phyloP scores from a whole-genome alignment of 2,113 vertebrate genomes.

The Tupaia tana region DNA sequence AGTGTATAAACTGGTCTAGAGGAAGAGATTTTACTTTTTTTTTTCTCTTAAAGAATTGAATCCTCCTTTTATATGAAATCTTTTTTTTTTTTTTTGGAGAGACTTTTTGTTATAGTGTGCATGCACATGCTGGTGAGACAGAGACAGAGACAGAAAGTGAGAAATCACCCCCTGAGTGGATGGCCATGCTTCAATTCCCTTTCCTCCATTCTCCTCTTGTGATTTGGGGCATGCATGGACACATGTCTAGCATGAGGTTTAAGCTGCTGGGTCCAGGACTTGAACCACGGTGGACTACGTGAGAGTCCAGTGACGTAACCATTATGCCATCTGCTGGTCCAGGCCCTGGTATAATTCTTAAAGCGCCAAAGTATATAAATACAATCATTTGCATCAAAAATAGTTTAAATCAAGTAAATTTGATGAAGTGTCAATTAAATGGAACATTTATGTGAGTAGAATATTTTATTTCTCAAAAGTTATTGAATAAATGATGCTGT shows the following conservation, averaged over 20 bases:
- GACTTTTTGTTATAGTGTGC: too few relatives aligned
- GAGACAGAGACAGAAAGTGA: too few relatives aligned
- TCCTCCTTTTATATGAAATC: neutral
- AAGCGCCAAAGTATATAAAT: neutral
- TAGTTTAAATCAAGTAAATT: neutral
- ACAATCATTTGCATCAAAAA: neutral
- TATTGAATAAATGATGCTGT: neutral
- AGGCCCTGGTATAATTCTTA: neutral
- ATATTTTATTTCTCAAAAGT: slow-evolving; percentile 8
- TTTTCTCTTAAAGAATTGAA: neutral
- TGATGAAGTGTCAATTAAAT: neutral
- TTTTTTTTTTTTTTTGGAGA: neutral
- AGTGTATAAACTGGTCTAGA: neutral
- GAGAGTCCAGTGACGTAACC: too few relatives aligned
- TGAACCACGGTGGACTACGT: too few relatives aligned
- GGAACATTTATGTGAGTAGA: neutral
- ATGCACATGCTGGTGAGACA: too few relatives aligned
- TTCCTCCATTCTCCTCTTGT: too few relatives aligned
- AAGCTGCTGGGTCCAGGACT: too few relatives aligned
- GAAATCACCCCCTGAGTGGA: too few relatives aligned
- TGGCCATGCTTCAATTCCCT: too few relatives aligned
- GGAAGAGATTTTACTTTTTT: neutral
- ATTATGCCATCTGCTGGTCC: too few relatives aligned
- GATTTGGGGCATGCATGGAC: too few relatives aligned
- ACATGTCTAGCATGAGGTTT: too few relatives aligned